Evolutionary conservation across 2,113 vertebrate species (phyloP).

Genomic region (Phocoena sinus): DNA sequence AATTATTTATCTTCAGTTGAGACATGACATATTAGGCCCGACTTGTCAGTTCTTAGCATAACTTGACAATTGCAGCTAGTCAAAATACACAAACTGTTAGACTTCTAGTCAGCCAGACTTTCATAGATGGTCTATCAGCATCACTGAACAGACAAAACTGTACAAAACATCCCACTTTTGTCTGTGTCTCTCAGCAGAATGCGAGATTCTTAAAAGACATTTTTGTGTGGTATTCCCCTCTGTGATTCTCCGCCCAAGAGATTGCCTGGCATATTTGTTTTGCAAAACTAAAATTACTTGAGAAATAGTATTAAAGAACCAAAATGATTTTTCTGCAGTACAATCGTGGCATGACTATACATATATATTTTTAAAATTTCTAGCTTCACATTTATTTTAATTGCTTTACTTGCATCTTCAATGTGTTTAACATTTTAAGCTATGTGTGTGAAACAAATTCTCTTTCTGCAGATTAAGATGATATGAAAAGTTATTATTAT

Average conservation of each 20-base stretch:
- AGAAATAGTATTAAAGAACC: not conserved
- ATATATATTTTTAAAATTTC: not conserved
- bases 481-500: not conserved
- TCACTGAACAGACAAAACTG: not conserved
- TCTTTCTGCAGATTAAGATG: not conserved
- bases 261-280: not conserved
- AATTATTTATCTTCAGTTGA: not conserved
- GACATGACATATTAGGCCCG: not conserved
- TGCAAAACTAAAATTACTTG: not conserved
- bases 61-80: not conserved
- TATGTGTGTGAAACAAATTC: not conserved
- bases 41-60: not conserved
- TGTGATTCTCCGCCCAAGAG: not conserved
- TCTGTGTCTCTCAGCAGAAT: not conserved
- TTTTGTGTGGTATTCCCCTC: not conserved
- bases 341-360: not conserved
- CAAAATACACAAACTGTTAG: not conserved
- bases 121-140: not conserved
- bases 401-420: not conserved
- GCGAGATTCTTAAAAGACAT: not conserved
- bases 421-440: constrained; percentile 30
- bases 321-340: not conserved
- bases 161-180: not conserved
- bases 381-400: constrained; percentile 34
- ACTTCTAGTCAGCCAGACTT: not conserved